phyloP scores from a whole-genome alignment of 2,888 invertebrate species.

The Argyresthia goedartella region DNA sequence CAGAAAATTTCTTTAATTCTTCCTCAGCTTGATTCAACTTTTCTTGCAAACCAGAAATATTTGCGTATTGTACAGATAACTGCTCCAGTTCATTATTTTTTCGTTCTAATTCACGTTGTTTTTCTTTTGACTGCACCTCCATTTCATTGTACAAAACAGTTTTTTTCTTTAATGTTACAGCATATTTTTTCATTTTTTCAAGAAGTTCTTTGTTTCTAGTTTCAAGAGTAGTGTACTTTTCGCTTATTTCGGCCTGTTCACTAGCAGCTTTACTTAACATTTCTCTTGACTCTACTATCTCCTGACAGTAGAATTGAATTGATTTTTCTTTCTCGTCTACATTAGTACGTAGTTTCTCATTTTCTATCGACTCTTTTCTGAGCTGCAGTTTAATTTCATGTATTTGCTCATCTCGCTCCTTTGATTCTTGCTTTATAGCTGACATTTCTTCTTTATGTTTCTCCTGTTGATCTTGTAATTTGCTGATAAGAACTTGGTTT shows the following conservation, averaged over 20 bases:
- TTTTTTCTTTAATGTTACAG: slow-evolving; percentile 82
- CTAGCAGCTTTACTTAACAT: slow-evolving; percentile 43
- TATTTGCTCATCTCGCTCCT: slow-evolving; percentile 69
- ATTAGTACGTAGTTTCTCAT: slow-evolving; percentile 73
- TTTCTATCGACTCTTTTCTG: slow-evolving; percentile 72
- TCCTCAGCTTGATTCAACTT: slow-evolving; percentile 50
- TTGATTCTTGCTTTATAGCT: slow-evolving; percentile 50
- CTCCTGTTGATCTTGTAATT: slow-evolving; percentile 55
- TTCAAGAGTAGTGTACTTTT: slow-evolving; percentile 54
- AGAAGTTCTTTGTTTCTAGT: slow-evolving; percentile 76
- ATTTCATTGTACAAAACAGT: slow-evolving; percentile 74
- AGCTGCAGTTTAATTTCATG: slow-evolving; percentile 64
- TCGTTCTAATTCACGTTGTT: slow-evolving; percentile 36
- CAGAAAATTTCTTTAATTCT: slow-evolving; percentile 39
- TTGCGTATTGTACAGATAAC: slow-evolving; percentile 39
- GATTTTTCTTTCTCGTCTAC: slow-evolving; percentile 65
- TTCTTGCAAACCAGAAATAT: slow-evolving; percentile 43
- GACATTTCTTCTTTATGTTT: slow-evolving; percentile 60
- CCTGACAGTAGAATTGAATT: slow-evolving; percentile 53
- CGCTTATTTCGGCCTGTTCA: slow-evolving; percentile 50
- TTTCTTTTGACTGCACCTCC: slow-evolving; percentile 61
- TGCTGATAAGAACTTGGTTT: slow-evolving; percentile 53
- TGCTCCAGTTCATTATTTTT: slow-evolving; percentile 44
- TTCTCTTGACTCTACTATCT: slow-evolving; percentile 49
- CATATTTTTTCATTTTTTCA: slow-evolving; percentile 85